Conservation (phyloP, 2,797 vertebrate species). For the Allobates femoralis region DNA sequence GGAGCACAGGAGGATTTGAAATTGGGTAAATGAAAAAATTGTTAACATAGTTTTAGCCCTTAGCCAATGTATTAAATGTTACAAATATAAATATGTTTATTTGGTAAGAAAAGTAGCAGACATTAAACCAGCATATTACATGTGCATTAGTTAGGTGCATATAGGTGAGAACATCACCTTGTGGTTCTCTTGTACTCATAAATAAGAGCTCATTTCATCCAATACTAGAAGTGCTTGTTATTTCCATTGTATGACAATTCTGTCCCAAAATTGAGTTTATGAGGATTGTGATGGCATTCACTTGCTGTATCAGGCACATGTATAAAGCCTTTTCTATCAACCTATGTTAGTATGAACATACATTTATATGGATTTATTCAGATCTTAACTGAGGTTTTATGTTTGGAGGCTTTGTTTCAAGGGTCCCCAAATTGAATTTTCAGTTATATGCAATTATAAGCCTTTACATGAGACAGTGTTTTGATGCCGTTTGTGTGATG, state of each 20-base stretch:
- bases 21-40: background rate
- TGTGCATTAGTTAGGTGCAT: background rate
- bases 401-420: background rate
- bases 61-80: background rate
- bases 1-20: background rate
- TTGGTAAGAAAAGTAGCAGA: background rate
- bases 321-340: background rate
- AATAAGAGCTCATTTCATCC: background rate
- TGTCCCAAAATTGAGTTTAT: background rate
- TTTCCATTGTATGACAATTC: conserved; percentile 9
- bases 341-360: background rate
- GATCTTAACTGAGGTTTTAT: background rate
- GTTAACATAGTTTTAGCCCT: background rate
- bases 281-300: background rate
- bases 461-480: background rate
- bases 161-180: background rate
- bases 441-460: background rate
- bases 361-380: background rate
- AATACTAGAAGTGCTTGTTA: background rate
- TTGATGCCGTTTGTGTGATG: background rate
- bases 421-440: background rate
- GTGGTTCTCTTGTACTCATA: background rate
- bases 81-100: background rate
- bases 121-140: background rate
- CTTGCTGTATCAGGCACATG: background rate